A percentile compares a stretch with the other conserved stretches of the same genome.
phyloP scores from a whole-genome alignment of 1,140 invertebrate species.

The Platyscapa corneri region DNA sequence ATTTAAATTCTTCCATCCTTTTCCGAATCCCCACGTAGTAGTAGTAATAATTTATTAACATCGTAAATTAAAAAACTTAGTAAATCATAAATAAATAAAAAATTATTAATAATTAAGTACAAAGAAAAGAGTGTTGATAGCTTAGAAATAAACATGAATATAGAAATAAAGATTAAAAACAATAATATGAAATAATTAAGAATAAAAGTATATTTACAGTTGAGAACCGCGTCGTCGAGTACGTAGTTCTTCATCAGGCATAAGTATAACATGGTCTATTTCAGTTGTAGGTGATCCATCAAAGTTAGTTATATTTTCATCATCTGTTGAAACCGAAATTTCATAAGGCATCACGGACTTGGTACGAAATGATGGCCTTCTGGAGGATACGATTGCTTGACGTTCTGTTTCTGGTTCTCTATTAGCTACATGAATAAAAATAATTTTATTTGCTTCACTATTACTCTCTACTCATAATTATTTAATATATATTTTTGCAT shows the following conservation, averaged over 20 bases:
- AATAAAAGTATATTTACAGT: constrained; percentile 78
- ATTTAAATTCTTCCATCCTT: too few relatives aligned
- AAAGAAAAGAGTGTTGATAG: too few relatives aligned
- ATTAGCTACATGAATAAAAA: constrained; percentile 55
- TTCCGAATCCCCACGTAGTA: too few relatives aligned
- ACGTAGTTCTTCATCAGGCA: constrained; percentile 82
- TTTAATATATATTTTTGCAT: too few relatives aligned
- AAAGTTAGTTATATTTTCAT: constrained; percentile 76
- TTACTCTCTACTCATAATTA: too few relatives aligned
- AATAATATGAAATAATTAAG: not conserved
- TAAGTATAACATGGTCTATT: constrained; percentile 74
- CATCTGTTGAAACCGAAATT: constrained; percentile 59
- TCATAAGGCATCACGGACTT: constrained; percentile 69
- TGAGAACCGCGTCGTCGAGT: constrained; percentile 84
- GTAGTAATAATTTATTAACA: too few relatives aligned
- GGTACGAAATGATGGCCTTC: constrained; percentile 82
- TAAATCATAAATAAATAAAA: too few relatives aligned
- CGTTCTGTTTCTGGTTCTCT: constrained; percentile 60
- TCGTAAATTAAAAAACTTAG: too few relatives aligned
- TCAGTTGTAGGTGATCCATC: constrained; percentile 72
- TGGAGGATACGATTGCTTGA: constrained; percentile 62
- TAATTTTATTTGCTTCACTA: too few relatives aligned
- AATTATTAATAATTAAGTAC: too few relatives aligned
- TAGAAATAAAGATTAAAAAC: not conserved
- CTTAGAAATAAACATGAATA: not conserved